Percentiles rank a stretch among this genome's conserved stretches.
phyloP scores from a whole-genome alignment of 2,888 invertebrate species.

The Ectemnius cavifrons region DNA sequence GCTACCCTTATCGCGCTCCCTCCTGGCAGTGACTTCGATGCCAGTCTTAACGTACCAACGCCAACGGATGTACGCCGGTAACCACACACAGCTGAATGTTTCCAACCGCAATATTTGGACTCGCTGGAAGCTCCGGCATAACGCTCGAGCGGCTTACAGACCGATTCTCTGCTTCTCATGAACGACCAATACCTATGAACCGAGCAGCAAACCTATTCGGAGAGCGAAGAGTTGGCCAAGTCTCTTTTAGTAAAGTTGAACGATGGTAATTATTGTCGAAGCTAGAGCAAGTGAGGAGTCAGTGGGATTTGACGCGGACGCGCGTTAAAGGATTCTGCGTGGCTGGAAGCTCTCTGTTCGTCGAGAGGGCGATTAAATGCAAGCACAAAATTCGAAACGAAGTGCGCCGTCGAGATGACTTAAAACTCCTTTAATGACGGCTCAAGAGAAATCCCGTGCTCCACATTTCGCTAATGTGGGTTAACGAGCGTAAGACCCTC shows the following conservation, averaged over 20 bases:
- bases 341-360: too few species aligned
- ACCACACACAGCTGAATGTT: slow-evolving; percentile 20
- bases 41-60: slow-evolving; percentile 33
- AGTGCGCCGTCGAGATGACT: slow-evolving; percentile 20
- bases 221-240: neutral
- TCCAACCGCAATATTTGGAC: slow-evolving; percentile 47
- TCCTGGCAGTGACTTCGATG: slow-evolving; percentile 47
- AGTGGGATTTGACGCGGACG: too few species aligned
- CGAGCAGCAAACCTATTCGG: slow-evolving; percentile 4
- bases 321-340: too few species aligned
- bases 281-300: neutral
- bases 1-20: slow-evolving; percentile 45
- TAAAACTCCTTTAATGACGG: slow-evolving; percentile 41
- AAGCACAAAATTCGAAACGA: slow-evolving; percentile 29
- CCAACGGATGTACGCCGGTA: slow-evolving; percentile 9
- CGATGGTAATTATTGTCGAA: neutral
- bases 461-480: slow-evolving; percentile 38
- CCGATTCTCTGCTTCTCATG: slow-evolving; percentile 21
- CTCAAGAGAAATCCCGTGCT: slow-evolving; percentile 46
- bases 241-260: slow-evolving; percentile 11
- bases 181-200: slow-evolving; percentile 9
- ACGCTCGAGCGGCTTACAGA: slow-evolving; percentile 11
- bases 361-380: slow-evolving; percentile 27
- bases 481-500: slow-evolving; percentile 49
- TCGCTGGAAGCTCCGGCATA: neutral